Evolutionary conservation across 2,888 invertebrate genomes (phyloP).

Genomic region (Lycia hirtaria): DNA sequence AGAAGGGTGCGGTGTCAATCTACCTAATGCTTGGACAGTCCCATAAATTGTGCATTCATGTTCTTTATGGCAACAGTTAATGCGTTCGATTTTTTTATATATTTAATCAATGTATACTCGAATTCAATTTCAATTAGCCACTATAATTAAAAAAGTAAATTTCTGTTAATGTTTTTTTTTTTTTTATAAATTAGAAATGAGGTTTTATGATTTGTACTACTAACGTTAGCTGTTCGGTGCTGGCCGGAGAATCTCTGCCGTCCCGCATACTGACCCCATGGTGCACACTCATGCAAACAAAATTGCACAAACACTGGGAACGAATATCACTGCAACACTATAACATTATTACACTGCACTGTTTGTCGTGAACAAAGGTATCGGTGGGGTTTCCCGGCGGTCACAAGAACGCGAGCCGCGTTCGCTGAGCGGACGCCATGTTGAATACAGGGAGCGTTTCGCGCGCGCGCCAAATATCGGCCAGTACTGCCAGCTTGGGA

Average conservation of each 20-base stretch:
- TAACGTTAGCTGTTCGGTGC: conserved; percentile 82
- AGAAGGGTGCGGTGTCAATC: conserved; percentile 4
- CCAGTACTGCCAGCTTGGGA: conserved; percentile 50
- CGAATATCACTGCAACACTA: conserved; percentile 66
- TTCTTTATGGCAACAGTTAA: conserved; percentile 22
- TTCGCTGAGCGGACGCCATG: conserved; percentile 74
- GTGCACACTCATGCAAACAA: conserved; percentile 76
- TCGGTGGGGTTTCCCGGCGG: conserved; percentile 54
- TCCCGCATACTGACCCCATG: conserved; percentile 74
- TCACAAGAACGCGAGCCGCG: conserved; percentile 71
- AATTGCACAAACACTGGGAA: conserved; percentile 33
- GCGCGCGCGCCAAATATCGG: conserved; percentile 79
- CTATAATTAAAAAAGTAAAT: neutral
- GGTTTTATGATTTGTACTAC: conserved; percentile 45
- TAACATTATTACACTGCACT: conserved; percentile 69
- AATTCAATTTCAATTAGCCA: neutral
- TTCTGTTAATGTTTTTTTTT: neutral
- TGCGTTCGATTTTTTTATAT: conserved; percentile 15
- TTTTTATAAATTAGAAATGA: neutral
- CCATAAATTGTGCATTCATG: neutral
- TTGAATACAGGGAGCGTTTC: conserved; percentile 71
- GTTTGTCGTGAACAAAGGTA: conserved; percentile 45
- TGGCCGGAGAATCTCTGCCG: conserved; percentile 79
- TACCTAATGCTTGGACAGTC: neutral
- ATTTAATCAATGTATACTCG: neutral